A percentile compares a stretch with the other conserved stretches of the same genome.
Conservation (phyloP, 2,888 invertebrate genomes). For the Alloscopus bannaensis region DNA sequence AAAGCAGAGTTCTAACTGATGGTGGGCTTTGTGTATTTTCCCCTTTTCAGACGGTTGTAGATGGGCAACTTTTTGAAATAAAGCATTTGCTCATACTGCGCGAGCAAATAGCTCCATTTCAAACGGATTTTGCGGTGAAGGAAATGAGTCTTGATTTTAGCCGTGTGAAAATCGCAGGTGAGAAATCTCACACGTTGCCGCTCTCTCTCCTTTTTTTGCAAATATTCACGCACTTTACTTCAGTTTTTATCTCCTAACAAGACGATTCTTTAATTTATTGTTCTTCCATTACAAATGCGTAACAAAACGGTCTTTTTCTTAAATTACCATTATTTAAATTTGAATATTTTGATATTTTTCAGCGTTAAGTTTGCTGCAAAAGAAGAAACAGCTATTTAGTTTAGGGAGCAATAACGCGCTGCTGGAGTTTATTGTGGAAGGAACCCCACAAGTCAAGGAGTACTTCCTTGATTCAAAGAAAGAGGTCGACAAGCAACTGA, state of each 20-base stretch:
- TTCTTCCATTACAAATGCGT: too few relatives aligned
- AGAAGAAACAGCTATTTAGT: constrained; percentile 90
- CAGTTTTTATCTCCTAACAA: too few relatives aligned
- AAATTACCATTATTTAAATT: constrained; percentile 16
- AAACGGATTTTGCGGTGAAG: constrained; percentile 93
- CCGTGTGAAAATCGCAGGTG: constrained; percentile 90
- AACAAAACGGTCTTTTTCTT: neutral
- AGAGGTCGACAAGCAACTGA: constrained; percentile 95
- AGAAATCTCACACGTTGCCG: constrained; percentile 56
- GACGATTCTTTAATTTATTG: too few relatives aligned
- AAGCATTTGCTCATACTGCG: constrained; percentile 97
- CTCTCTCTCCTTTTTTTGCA: constrained; percentile 31
- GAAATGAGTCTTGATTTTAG: constrained; percentile 96
- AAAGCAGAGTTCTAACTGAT: constrained; percentile 14
- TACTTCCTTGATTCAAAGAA: constrained; percentile 95
- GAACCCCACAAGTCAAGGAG: constrained; percentile 95
- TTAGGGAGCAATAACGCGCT: constrained; percentile 92
- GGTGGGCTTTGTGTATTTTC: constrained; percentile 51
- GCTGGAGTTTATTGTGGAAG: constrained; percentile 92
- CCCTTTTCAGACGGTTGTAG: constrained; percentile 82
- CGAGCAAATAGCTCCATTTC: constrained; percentile 98
- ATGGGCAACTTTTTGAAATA: constrained; percentile 97
- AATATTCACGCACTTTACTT: constrained; percentile 21
- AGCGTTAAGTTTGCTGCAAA: constrained; percentile 79
- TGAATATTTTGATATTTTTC: constrained; percentile 65